phyloP scores from a whole-genome alignment of 2,113 vertebrate genomes.

The Gorilla gorilla region DNA sequence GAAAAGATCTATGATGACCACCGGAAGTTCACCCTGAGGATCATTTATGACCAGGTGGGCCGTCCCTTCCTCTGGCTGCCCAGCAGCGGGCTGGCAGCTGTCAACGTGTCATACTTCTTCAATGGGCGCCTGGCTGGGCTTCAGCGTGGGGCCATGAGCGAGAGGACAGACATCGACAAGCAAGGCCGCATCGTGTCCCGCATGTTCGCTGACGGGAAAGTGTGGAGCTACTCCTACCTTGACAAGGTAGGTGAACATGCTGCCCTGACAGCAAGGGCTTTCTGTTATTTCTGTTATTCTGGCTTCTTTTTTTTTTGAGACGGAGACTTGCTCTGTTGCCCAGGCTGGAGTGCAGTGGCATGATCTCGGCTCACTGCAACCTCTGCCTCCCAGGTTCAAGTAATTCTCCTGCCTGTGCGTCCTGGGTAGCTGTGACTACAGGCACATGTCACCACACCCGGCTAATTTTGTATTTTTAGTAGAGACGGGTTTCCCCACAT shows the following conservation, averaged over 20 bases:
- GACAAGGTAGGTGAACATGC: slow-evolving; percentile 89
- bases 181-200: slow-evolving; percentile 95
- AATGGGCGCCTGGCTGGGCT: slow-evolving; percentile 94
- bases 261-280: rapidly evolving
- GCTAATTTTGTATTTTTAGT: too few relatives aligned
- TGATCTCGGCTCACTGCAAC: too few relatives aligned
- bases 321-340: too few relatives aligned
- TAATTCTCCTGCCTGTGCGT: too few relatives aligned
- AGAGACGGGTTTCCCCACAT: too few relatives aligned
- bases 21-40: slow-evolving; percentile 96
- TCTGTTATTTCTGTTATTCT: rapidly evolving
- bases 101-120: slow-evolving; percentile 97
- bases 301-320: too few relatives aligned
- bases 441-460: too few relatives aligned
- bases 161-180: slow-evolving; percentile 94
- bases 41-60: slow-evolving; percentile 97
- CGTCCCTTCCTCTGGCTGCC: slow-evolving; percentile 98
- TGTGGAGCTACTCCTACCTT: slow-evolving; percentile 99
- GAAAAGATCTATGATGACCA: slow-evolving; percentile 99
- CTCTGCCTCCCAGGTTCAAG: too few relatives aligned
- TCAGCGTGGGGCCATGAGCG: slow-evolving; percentile 97
- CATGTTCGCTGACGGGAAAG: slow-evolving; percentile 96
- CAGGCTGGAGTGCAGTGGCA: too few relatives aligned
- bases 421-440: too few relatives aligned
- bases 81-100: slow-evolving; percentile 96